These are phyloP conservation scores for Microcebus jonahi DNA, from an alignment of 2,113 vertebrate genomes.

Conservation along the genomic window DNA sequence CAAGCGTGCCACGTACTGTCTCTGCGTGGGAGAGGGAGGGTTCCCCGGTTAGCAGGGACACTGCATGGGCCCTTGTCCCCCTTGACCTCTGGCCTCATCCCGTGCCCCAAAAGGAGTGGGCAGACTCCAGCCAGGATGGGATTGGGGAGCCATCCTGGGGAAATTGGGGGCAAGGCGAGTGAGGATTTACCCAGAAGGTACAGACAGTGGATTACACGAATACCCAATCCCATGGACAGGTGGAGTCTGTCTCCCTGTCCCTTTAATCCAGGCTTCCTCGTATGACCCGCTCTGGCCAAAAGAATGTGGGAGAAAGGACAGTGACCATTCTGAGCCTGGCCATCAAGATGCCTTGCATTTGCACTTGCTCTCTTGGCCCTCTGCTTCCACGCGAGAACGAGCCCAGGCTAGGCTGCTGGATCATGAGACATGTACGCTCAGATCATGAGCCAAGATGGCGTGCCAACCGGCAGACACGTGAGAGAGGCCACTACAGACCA, in stretches of 20 bases:
- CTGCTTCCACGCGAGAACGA: background rate
- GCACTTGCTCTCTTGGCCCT: background rate
- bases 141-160: background rate
- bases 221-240: background rate
- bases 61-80: background rate
- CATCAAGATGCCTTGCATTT: background rate
- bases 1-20: constrained; percentile 87
- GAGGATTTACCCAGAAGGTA: no score
- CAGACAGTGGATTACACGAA: background rate
- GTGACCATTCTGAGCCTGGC: background rate
- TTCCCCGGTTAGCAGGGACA: constrained; percentile 18
- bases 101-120: background rate
- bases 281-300: background rate
- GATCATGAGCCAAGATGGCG: background rate
- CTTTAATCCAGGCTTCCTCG: background rate
- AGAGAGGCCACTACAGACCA: background rate
- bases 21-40: constrained; percentile 78
- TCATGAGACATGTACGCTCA: background rate
- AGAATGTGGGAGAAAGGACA: background rate
- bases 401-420: background rate
- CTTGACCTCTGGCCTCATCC: background rate
- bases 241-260: background rate
- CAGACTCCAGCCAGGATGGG: background rate
- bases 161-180: accelerated
- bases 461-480: background rate